Base-by-base conservation (phyloP, 2,888 invertebrate genomes). In the Heteromyza rotundicornis region DNA sequence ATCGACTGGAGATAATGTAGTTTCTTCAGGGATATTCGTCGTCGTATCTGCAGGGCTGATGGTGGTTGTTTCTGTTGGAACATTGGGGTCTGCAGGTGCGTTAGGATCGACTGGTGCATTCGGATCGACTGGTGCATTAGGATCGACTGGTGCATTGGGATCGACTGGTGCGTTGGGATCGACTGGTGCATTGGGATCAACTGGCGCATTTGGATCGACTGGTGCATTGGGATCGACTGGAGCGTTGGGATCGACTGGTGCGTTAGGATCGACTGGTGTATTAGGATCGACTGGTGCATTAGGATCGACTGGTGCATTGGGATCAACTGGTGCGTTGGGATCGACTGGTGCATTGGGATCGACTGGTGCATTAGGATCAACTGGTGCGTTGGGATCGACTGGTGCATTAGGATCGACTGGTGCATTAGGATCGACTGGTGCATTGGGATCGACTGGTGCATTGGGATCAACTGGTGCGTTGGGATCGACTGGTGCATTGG, bases 401-500 rank as follows among this genome's bases (percentile, higher is more conserved):
- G 68, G 63, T 0, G 49, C 35, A 0, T 60, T 64, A 1, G 66
- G 65, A 2, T 64, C 52, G 0, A 62, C 57, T 61, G 64, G 56
- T 24, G 51, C 44, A 56, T 49, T 64, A 1, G 62, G 47, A 2
- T 58, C 57, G 0, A 58, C 36, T 27, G 66, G 17, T 17, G 35
- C 55, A 49, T n/a, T n/a, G n/a, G n/a, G n/a, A n/a, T n/a, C n/a
- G n/a, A n/a, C n/a, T n/a, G n/a, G n/a, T n/a, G n/a, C n/a, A n/a
- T n/a, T n/a, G n/a, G n/a, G n/a, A n/a, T n/a, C n/a, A n/a, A n/a
- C 68, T 1, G 68, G 62, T 23, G 65, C 57, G 12, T 60, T 68
- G 0, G 68, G 68, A 1, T 67, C 57, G 0, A 60, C 60, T 14
- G 68, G 68, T 0, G 59, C 64, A 0, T 50, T 64, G 0, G 70